Conservation (phyloP, 2,113 vertebrate species). For the Istiophorus platypterus region DNA sequence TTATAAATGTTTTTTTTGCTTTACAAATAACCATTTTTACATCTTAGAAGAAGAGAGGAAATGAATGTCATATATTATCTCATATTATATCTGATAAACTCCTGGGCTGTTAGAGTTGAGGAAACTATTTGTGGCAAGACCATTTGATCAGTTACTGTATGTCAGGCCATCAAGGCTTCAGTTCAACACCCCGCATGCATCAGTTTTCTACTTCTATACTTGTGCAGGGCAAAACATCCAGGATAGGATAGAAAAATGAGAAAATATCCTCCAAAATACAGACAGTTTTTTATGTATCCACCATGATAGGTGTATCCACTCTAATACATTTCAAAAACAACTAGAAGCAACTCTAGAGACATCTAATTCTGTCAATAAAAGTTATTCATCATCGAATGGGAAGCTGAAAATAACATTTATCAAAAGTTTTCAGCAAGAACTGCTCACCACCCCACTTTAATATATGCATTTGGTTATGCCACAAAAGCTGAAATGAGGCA, state of each 20-base stretch:
- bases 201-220: constrained; percentile 17
- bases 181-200: constrained; percentile 12
- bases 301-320: background rate
- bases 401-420: constrained; percentile 5
- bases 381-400: background rate
- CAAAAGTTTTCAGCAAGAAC: constrained; percentile 11
- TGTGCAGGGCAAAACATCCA: constrained; percentile 3
- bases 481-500: constrained; percentile 9
- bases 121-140: background rate
- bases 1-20: constrained; percentile 18
- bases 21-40: constrained; percentile 4
- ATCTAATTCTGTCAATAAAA: constrained; percentile 4
- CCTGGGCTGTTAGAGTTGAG: background rate
- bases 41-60: background rate
- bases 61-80: background rate
- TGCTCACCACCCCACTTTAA: background rate
- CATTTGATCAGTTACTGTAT: constrained; percentile 37
- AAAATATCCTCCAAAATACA: background rate
- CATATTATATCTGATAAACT: constrained; percentile 1
- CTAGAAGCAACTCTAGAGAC: background rate
- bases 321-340: background rate
- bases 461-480: constrained; percentile 17
- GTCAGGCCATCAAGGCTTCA: constrained; percentile 37
- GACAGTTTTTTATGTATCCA: background rate
- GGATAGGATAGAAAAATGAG: background rate